phyloP scores from a whole-genome alignment of 2,797 vertebrate genomes.

The Cryptoprocta ferox region DNA sequence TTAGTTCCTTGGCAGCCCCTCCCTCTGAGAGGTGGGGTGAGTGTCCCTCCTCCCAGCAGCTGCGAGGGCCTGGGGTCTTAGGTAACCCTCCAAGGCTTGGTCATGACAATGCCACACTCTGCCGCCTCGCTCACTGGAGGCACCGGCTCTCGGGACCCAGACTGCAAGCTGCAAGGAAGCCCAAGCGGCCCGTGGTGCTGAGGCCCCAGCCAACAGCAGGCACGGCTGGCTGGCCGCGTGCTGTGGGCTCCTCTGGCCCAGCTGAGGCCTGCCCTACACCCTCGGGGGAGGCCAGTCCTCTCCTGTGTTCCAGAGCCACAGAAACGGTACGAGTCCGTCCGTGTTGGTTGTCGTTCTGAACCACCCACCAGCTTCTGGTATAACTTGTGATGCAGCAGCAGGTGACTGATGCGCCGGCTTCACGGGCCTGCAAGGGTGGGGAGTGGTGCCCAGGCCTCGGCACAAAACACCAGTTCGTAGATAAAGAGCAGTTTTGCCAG shows the following conservation, averaged over 20 bases:
- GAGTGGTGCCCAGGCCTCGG: not conserved
- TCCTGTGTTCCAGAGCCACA: not conserved
- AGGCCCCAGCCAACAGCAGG: not conserved
- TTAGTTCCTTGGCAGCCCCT: not conserved
- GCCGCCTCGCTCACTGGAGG: not conserved
- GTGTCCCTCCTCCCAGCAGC: not conserved
- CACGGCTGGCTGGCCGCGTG: rapidly evolving
- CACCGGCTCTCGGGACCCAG: not conserved
- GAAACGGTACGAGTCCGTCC: rapidly evolving
- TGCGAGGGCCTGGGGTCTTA: too few relatives aligned
- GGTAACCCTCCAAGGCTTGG: not conserved
- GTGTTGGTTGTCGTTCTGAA: not conserved
- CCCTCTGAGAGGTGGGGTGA: too few relatives aligned
- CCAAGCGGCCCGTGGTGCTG: rapidly evolving
- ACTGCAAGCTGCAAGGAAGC: rapidly evolving
- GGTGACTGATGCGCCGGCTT: rapidly evolving
- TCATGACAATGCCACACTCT: rapidly evolving
- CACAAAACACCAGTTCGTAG: rapidly evolving
- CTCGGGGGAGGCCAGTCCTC: not conserved
- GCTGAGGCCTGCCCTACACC: too few relatives aligned
- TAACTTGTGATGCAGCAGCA: not conserved
- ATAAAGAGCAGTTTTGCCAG: rapidly evolving
- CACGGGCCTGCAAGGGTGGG: not conserved
- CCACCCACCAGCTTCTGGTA: not conserved
- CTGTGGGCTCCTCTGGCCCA: not conserved